phyloP scores from a whole-genome alignment of 2,113 vertebrate species.

The Beaufortia kweichowensis region DNA sequence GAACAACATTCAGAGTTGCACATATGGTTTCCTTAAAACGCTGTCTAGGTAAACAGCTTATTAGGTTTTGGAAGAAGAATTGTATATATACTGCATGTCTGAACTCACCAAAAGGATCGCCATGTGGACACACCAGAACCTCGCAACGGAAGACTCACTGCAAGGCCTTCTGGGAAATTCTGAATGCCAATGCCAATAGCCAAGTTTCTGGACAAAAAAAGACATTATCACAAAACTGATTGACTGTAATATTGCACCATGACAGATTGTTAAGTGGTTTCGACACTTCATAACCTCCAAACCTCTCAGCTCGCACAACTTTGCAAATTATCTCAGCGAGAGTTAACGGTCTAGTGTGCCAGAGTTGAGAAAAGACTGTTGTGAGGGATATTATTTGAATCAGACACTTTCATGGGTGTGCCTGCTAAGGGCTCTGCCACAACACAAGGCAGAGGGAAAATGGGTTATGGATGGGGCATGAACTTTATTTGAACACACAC shows the following conservation, averaged over 20 bases:
- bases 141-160: slow-evolving; percentile 89
- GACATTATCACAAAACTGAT: slow-evolving; percentile 1
- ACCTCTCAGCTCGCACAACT: not conserved
- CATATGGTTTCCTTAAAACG: not conserved
- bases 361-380: not conserved
- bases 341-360: not conserved
- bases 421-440: not conserved
- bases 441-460: not conserved
- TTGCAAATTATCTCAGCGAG: slow-evolving; percentile 15
- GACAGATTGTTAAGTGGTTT: not conserved
- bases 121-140: slow-evolving; percentile 87
- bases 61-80: not conserved
- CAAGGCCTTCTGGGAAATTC: slow-evolving; percentile 96
- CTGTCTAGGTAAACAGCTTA: not conserved
- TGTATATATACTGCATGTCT: not conserved
- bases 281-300: not conserved
- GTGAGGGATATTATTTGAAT: too few species aligned
- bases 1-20: not conserved
- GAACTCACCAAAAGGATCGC: slow-evolving; percentile 89
- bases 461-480: slow-evolving; percentile 20
- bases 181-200: slow-evolving; percentile 96
- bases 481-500: slow-evolving; percentile 7
- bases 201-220: slow-evolving; percentile 79
- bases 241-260: not conserved
- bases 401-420: slow-evolving; percentile 10